Evolutionary conservation across 2,888 invertebrate species (phyloP), one percentile per base, ranked within the genome.

Genomic region (Liopterus haemorrhoidalis): DNA sequence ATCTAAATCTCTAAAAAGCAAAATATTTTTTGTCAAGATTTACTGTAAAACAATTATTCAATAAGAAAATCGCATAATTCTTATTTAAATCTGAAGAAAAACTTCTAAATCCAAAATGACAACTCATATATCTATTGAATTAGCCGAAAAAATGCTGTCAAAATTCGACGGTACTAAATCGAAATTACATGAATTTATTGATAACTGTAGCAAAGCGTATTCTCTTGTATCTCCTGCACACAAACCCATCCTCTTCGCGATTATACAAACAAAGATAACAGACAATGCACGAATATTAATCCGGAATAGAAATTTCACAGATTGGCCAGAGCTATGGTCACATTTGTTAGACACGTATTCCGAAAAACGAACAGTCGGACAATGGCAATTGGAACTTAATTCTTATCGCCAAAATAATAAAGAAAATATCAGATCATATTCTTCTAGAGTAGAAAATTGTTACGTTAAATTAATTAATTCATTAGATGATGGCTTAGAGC

Each of bases 241-340:
- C 28, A 15, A 38, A 40, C 6, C 2, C 3, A 31, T 52, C n/a
- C 35, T 56, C 19, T 52, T 56, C 18, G 38, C 52, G 4, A 51
- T 55, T 9, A 53, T 56, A n/a, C 41, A 52, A 42, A 49, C 58
- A 3, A 54, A 57, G 50, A 41, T 57, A n/a, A 50, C 49, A 5
- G 54, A 51, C 19, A 55, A 56, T 31, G 52, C 50, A 22, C 45
- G 52, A 39, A 46, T 51, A n/a, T 31, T 54, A 15, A 47, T 52
- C 12, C 44, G 53, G 47, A 58, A 52, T 28, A 38, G 56, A 14
- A 15, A 21, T 2, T 57, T 57, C 32, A 31, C 27, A 8, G 47
- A 46, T 42, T 58, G 57, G 57, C 8, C 24, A 5, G 24, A 46
- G 3, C 36, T 54, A 22, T 50, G 53, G 45, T 12, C n/a, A 46